phyloP scores from a whole-genome alignment of 2,888 invertebrate genomes.

The Yponomeuta malinellus region DNA sequence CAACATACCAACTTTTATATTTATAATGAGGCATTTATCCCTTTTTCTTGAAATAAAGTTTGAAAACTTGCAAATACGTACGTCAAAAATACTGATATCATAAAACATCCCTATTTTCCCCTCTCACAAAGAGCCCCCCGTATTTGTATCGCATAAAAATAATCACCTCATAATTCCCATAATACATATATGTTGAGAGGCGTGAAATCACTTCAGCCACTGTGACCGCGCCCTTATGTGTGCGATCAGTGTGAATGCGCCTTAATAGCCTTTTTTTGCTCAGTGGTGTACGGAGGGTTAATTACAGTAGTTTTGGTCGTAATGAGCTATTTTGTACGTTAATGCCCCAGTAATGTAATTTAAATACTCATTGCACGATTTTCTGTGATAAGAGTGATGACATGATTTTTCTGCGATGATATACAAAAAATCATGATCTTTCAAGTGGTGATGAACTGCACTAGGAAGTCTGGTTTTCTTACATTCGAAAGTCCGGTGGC shows the following conservation, averaged over 20 bases:
- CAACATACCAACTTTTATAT: too few relatives aligned
- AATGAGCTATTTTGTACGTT: neutral
- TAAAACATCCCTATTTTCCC: neutral
- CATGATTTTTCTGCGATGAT: too few relatives aligned
- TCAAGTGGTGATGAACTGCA: too few relatives aligned
- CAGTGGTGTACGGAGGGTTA: neutral
- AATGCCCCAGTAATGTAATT: neutral
- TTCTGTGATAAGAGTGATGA: too few relatives aligned
- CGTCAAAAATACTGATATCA: neutral
- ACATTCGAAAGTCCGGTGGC: too few relatives aligned
- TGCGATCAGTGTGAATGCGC: constrained; percentile 5
- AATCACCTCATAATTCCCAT: neutral
- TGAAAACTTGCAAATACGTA: too few relatives aligned
- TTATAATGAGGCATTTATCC: too few relatives aligned
- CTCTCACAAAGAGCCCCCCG: neutral
- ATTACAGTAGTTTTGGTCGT: neutral
- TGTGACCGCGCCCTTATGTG: constrained; percentile 10
- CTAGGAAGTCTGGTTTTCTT: too few relatives aligned
- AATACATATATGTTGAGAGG: neutral
- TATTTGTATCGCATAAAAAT: constrained; percentile 3
- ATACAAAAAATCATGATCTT: too few relatives aligned
- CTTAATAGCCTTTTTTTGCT: constrained; percentile 3
- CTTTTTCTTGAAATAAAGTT: too few relatives aligned
- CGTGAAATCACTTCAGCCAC: constrained; percentile 4
- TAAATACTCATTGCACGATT: neutral